These are phyloP conservation scores for Phyllotis vaccarum DNA, from an alignment of 2,797 vertebrate species.

Conservation along the genomic window DNA sequence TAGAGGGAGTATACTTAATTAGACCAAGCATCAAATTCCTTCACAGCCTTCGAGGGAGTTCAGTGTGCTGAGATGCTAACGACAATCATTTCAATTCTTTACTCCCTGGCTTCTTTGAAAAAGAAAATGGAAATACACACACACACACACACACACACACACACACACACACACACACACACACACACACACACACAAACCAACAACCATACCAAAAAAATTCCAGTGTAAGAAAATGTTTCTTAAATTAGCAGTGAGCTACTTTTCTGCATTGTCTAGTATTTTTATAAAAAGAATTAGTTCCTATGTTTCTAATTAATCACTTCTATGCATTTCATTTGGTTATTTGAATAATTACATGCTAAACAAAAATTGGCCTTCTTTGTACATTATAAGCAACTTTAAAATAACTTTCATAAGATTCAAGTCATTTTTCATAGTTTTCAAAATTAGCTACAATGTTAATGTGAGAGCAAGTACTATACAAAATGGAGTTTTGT, in stretches of 20 bases:
- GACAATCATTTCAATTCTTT: conserved; percentile 60
- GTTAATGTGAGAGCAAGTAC: conserved; percentile 8
- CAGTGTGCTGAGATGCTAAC: neutral
- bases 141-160: neutral
- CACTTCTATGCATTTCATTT: conserved; percentile 10
- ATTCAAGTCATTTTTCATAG: conserved; percentile 43
- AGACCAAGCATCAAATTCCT: conserved; percentile 61
- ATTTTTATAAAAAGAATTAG: conserved; percentile 44
- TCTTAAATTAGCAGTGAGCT: conserved; percentile 6
- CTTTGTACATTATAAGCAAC: conserved; percentile 38
- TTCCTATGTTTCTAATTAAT: conserved; percentile 34
- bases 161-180: neutral
- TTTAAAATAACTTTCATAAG: conserved; percentile 52
- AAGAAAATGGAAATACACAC: no score
- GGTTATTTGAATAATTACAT: conserved; percentile 47
- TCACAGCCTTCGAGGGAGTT: conserved; percentile 61
- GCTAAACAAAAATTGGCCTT: conserved; percentile 18
- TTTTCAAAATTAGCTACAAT: conserved; percentile 54
- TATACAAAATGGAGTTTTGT: neutral
- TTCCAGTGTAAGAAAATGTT: conserved; percentile 21
- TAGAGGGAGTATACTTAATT: conserved; percentile 56
- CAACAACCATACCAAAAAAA: neutral
- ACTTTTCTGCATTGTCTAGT: conserved; percentile 24
- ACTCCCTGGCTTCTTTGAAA: conserved; percentile 34
- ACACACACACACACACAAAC: neutral